Evolutionary conservation across 2,797 vertebrate genomes (phyloP).

Genomic region (Malacoctenus gilli): DNA sequence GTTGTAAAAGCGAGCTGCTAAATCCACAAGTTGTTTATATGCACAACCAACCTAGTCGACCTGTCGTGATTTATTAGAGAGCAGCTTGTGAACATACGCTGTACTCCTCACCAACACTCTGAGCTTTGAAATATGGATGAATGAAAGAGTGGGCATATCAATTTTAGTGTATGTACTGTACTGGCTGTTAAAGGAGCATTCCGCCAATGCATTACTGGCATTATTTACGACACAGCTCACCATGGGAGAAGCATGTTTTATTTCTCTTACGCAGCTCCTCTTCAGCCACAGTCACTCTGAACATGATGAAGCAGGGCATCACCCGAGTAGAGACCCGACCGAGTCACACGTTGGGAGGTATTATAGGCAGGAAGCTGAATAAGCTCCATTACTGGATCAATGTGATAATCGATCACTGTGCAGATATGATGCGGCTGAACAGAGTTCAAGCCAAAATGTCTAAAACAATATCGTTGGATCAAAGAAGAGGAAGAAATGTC

Average conservation of each 20-base stretch:
- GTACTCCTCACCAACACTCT: conserved; percentile 28
- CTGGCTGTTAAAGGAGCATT: conserved; percentile 27
- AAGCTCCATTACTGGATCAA: background rate
- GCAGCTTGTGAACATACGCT: conserved; percentile 30
- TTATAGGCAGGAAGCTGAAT: background rate
- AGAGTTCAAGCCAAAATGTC: background rate
- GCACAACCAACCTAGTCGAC: conserved; percentile 49
- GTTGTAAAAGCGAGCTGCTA: conserved; percentile 61
- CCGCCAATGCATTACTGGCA: conserved; percentile 6
- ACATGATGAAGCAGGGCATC: background rate
- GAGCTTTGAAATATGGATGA: conserved; percentile 55
- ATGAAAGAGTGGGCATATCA: conserved; percentile 22
- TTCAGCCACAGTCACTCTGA: background rate
- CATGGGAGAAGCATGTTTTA: conserved; percentile 11
- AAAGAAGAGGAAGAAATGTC: no score
- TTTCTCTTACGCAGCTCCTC: background rate
- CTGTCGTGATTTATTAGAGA: conserved; percentile 48
- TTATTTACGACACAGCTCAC: background rate
- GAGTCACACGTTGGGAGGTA: conserved; percentile 16
- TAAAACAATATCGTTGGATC: no score
- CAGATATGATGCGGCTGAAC: background rate
- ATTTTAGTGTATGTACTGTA: conserved; percentile 12
- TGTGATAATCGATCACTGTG: background rate
- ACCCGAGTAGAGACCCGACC: background rate
- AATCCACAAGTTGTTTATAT: conserved; percentile 74